These are phyloP conservation scores for Andricus curvator DNA, from an alignment of 2,888 invertebrate genomes.

Conservation along the genomic window DNA sequence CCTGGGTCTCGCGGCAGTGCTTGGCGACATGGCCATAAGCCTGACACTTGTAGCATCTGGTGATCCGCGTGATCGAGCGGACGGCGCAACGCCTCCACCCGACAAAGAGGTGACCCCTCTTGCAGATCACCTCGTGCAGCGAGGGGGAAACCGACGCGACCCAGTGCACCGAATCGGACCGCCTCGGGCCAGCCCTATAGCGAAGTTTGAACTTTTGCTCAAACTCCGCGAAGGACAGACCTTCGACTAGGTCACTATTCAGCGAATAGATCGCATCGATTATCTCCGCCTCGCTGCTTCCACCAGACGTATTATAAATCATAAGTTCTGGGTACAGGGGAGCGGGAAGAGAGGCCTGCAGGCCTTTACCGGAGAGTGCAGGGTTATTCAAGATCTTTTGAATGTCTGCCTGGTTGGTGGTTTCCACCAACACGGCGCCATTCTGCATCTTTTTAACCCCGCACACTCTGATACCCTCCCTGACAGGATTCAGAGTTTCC, in stretches of 20 bases:
- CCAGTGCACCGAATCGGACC: too few species aligned
- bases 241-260: not conserved
- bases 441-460: not conserved
- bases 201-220: not conserved
- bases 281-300: not conserved
- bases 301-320: not conserved
- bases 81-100: not conserved
- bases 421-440: not conserved
- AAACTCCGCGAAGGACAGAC: not conserved
- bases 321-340: not conserved
- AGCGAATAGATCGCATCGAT: not conserved
- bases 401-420: not conserved
- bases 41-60: not conserved
- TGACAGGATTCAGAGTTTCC: not conserved
- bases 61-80: not conserved
- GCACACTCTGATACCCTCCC: not conserved
- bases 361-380: not conserved
- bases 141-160: not conserved
- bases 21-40: not conserved
- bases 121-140: rapidly evolving
- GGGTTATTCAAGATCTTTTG: not conserved
- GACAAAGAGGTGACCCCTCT: not conserved
- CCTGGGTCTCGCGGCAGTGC: not conserved
- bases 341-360: not conserved
- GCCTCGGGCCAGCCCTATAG: not conserved